phyloP scores from a whole-genome alignment of 2,888 invertebrate genomes.

The Laspeyria flexula region DNA sequence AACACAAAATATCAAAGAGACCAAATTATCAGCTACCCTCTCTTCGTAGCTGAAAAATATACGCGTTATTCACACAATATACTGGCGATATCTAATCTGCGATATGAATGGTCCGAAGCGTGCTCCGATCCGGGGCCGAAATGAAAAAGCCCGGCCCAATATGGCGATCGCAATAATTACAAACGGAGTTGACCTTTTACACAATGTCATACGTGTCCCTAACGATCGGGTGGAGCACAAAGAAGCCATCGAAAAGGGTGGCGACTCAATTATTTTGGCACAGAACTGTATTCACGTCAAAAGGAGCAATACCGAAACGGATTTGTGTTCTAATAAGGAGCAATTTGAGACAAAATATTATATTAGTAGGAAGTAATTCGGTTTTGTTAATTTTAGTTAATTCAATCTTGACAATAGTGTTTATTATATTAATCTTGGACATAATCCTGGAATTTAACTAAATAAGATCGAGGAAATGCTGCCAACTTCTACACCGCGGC shows the following conservation, averaged over 20 bases:
- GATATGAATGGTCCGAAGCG: constrained; percentile 54
- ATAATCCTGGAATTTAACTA: not conserved
- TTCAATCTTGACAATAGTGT: too few species aligned
- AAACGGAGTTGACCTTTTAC: constrained; percentile 45
- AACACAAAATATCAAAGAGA: constrained; percentile 26
- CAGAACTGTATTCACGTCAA: constrained; percentile 12
- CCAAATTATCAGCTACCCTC: constrained; percentile 35
- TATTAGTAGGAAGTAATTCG: not conserved
- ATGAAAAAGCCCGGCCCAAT: constrained; percentile 57
- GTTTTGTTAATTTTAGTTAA: not conserved
- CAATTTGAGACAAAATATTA: constrained; percentile 1
- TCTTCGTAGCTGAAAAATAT: constrained; percentile 41
- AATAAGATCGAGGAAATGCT: too few species aligned
- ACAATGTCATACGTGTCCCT: constrained; percentile 47
- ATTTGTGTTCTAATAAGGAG: constrained; percentile 6
- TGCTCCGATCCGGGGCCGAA: constrained; percentile 35
- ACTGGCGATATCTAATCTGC: constrained; percentile 57
- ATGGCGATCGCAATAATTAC: constrained; percentile 56
- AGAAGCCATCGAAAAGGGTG: constrained; percentile 32
- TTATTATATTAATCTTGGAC: too few species aligned
- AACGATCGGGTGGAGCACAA: constrained; percentile 35
- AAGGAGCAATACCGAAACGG: constrained; percentile 2
- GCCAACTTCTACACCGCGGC: too few species aligned
- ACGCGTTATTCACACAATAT: constrained; percentile 48
- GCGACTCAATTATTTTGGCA: constrained; percentile 40